Base-by-base conservation (phyloP, 2,888 invertebrate species). In the Acanthosoma haemorrhoidale region DNA sequence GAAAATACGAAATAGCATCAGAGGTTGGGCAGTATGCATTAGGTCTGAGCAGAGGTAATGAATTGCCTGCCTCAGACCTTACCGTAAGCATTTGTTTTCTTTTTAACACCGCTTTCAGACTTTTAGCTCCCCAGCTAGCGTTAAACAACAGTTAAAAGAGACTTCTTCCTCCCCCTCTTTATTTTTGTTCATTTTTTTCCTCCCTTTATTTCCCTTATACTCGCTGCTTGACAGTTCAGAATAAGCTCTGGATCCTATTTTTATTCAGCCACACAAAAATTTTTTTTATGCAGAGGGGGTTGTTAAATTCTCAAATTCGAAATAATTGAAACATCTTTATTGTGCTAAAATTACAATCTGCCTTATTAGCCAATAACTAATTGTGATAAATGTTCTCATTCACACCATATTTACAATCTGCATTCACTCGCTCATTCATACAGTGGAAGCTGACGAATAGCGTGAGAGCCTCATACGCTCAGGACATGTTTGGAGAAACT, bases 111-210 rank as follows among this genome's bases (percentile, higher is more conserved):
- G 51, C 51, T 51, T 51, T 51, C 51, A 51, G 51, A 51, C 25
- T 25, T 51, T 25, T 13, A 13, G 51, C 25, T 51, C 51, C 51
- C 51, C 21, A n/a, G 25, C 51, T 51, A 51, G 51, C 51, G 25
- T 25, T 51, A 51, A 51, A 51, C 51, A 51, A 51, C 51, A 51
- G 51, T 51, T 51, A 25, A 51, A 51, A 51, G 51, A 25, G 51
- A 13, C 51, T 51, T 25, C 51, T 51, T 51, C n/a, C n/a, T 51
- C 25, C 51, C n/a, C 51, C 25, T 51, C 51, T 51, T 51, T 51
- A 51, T 51, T 51, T 21, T 51, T 51, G 51, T 21, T 51, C 13
- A 25, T 51, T 51, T 51, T 51, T 51, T 25, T 13, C 8, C 21
- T 1, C 25, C 13, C 25, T 25, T 51, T 51, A 51, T 51, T 51